Base-by-base conservation (phyloP, 2,888 invertebrate genomes). In the Iphiclides podalirius region DNA sequence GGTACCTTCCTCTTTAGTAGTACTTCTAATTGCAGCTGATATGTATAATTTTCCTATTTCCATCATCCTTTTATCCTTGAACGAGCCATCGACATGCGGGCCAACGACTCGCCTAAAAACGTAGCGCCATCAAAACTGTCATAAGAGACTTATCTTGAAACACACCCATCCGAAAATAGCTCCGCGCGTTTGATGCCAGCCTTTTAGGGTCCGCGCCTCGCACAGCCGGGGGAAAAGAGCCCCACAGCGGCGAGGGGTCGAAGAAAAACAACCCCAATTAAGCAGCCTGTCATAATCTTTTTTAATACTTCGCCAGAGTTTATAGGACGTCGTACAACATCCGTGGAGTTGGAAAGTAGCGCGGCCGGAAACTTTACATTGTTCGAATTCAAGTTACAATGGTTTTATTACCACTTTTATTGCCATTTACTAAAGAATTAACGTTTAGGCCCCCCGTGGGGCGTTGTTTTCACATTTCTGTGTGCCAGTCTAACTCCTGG, bases 231-330 rank as follows among this genome's bases (percentile, higher is more conserved):
- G 50, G 50, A 50, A 17, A 35, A 13, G 26, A 36, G 39, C 45
- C 50, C 45, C 39, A 2, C 37, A 26, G 35, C 35, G 13, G 44
- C 26, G 17, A 48, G 37, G 52, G 52, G 52, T 45, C 36, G 38
- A 26, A 36, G 4, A 35, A 44, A 51, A 53, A 54, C 58, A 54
- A 52, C 57, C 52, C 58, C 60, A 60, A 60, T 60, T 60, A 58
- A 58, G 55, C 55, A 53, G 52, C 50, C 55, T 54, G 56, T 55
- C 45, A 52, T 57, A 58, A 58, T 58, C 56, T 57, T 43, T 47
- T n/a, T 48, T 50, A 53, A 50, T 50, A 45, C 40, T 45, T 40
- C 17, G 40, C 28, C 28, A 14, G 39, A 50, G 40, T 40, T 15
- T 40, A 17, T 45, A 45, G 20, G 13, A 20, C n/a, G 28, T 15